phyloP scores from a whole-genome alignment of 2,797 vertebrate species.

The Lutjanus argentimaculatus region DNA sequence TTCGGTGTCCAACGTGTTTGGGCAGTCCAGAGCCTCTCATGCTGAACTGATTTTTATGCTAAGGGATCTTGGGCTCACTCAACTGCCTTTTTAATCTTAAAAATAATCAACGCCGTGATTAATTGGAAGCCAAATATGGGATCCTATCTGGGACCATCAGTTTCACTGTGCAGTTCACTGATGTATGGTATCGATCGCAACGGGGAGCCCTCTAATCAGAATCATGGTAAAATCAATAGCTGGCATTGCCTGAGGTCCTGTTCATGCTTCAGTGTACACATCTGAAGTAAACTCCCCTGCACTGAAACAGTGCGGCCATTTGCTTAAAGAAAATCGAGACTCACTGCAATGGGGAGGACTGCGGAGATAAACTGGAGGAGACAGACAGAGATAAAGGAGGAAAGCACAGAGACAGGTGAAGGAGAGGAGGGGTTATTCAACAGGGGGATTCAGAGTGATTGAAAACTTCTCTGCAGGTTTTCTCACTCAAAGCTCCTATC shows the following conservation, averaged over 20 bases:
- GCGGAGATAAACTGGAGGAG: slow-evolving; percentile 63
- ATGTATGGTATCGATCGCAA: slow-evolving; percentile 81
- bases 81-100: slow-evolving; percentile 70
- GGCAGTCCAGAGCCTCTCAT: slow-evolving; percentile 40
- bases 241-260: slow-evolving; percentile 76
- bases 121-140: slow-evolving; percentile 77
- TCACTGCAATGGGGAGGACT: slow-evolving; percentile 48
- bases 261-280: slow-evolving; percentile 81
- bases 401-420: slow-evolving; percentile 38
- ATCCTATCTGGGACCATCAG: slow-evolving; percentile 76
- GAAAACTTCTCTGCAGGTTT: slow-evolving; percentile 55
- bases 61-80: slow-evolving; percentile 60
- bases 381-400: slow-evolving; percentile 54
- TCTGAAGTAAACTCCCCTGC: slow-evolving; percentile 73
- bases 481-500: slow-evolving; percentile 51
- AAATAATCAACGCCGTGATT: slow-evolving; percentile 73
- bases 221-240: slow-evolving; percentile 83
- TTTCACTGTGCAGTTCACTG: slow-evolving; percentile 77
- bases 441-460: slow-evolving; percentile 48
- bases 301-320: slow-evolving; percentile 67
- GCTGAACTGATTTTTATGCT: slow-evolving; percentile 48
- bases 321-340: slow-evolving; percentile 76
- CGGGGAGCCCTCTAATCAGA: slow-evolving; percentile 82
- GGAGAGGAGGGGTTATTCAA: slow-evolving; percentile 48
- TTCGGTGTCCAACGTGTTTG: slow-evolving; percentile 45